Base-by-base conservation (phyloP, 2,888 invertebrate genomes). In the Chaitophorus viminalis region DNA sequence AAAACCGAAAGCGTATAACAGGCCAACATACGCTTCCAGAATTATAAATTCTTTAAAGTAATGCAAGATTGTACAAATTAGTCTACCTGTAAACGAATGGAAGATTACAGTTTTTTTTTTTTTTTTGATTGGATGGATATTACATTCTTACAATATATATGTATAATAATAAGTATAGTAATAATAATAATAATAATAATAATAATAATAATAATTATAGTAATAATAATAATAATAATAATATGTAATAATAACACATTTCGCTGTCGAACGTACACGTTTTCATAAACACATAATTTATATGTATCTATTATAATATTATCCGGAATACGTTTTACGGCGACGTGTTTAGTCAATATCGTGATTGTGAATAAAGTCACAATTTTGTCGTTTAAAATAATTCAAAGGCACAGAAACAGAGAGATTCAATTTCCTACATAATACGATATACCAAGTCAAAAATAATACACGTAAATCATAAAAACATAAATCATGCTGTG, bases 61-160 rank as follows among this genome's bases (percentile, higher is more conserved):
- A 65, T 76, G 68, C 84, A 76, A 84, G 65, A 76, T 84, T 83
- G 84, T 84, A 83, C 75, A 39, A 39, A 39, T 39, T 21, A 82
- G 82, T 68, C 70, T 60, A 36, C 60, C 54, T 75, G 65, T 75
- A 84, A 74, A 60, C 39, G 33, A 18, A 54, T n/a, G 52, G 74
- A 82, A 82, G 33, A 74, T 82, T 74, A 54, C 78, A n/a, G 14
- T 21, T 68, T 29, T 29, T 29, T 68, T 9, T 54, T 25, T 25
- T 21, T 6, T 60, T 60, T 60, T 60, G 60, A 60, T 60, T 60
- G 60, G 21, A 60, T 60, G 60, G 60, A 46, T 46, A 46, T n/a
- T 46, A 46, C 46, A 14, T 46, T 46, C 46, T 14, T 14, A 46
- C 46, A 46, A 46, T 46, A 46, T 46, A 46, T 46, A 9, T 46